These are phyloP conservation scores for Tiliqua scincoides DNA, from an alignment of 2,113 vertebrate genomes.

Conservation along the genomic window DNA sequence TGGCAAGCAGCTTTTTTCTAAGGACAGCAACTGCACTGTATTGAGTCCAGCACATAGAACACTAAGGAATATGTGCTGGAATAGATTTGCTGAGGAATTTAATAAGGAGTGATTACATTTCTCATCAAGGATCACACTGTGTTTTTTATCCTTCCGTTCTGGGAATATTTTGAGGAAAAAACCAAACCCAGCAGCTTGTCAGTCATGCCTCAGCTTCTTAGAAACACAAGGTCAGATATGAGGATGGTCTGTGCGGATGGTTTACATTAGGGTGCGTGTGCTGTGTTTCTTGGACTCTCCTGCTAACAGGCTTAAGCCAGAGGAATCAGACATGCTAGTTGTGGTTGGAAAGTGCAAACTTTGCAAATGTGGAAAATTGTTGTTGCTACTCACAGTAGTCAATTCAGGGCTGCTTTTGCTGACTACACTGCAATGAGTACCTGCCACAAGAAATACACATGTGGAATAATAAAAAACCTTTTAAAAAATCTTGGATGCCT, in stretches of 20 bases:
- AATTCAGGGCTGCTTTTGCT: neutral
- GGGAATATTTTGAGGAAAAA: constrained; percentile 33
- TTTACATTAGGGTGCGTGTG: constrained; percentile 28
- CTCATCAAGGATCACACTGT: constrained; percentile 28
- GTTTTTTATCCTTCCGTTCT: constrained; percentile 37
- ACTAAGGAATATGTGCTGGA: constrained; percentile 10
- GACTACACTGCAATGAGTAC: rapidly evolving
- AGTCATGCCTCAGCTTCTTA: constrained; percentile 48
- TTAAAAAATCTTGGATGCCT: neutral
- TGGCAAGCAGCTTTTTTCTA: constrained; percentile 8
- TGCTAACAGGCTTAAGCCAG: constrained; percentile 37
- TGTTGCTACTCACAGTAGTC: neutral
- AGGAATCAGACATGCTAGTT: constrained; percentile 12
- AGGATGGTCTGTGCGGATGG: constrained; percentile 44
- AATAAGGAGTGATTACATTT: constrained; percentile 54
- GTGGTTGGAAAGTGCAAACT: constrained; percentile 42
- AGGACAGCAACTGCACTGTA: neutral
- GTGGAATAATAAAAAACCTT: neutral
- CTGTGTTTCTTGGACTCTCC: constrained; percentile 60
- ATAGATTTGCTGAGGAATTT: constrained; percentile 24
- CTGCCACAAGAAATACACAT: neutral
- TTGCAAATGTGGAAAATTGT: constrained; percentile 33
- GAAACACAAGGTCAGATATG: constrained; percentile 33
- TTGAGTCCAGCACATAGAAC: constrained; percentile 36
- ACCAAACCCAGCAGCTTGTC: constrained; percentile 58